Percentiles rank a stretch among this genome's conserved stretches.
Evolutionary conservation across 1,140 invertebrate genomes (phyloP).

Genomic region (Camponotus floridanus): DNA sequence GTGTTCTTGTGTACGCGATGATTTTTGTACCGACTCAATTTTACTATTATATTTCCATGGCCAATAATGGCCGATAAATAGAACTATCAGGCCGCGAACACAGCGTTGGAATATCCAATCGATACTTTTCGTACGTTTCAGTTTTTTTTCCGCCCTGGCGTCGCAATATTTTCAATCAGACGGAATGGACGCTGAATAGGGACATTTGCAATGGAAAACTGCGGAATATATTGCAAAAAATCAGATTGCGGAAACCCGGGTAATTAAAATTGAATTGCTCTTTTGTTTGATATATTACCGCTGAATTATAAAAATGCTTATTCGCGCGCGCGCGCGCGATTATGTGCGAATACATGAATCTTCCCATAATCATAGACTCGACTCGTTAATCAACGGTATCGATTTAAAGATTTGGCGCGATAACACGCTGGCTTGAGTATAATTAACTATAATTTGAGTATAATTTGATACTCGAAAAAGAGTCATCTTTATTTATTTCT

Average conservation of each 20-base stretch:
- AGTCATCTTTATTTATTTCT: constrained; percentile 10
- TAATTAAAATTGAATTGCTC: constrained; percentile 35
- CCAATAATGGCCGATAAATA: neutral
- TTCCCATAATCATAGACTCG: neutral
- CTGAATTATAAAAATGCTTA: neutral
- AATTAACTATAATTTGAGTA: too few species aligned
- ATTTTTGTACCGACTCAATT: too few species aligned
- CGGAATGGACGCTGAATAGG: constrained; percentile 27
- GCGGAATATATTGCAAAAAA: constrained; percentile 29
- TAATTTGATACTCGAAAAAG: neutral
- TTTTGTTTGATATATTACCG: constrained; percentile 21
- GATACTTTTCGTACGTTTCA: constrained; percentile 6
- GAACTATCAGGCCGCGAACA: neutral
- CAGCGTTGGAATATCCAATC: constrained; percentile 16
- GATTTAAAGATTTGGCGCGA: neutral
- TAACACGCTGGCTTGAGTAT: neutral
- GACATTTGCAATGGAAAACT: neutral
- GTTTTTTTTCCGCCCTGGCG: neutral
- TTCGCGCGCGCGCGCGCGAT: too few species aligned
- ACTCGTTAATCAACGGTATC: neutral
- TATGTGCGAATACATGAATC: neutral
- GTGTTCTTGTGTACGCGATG: neutral
- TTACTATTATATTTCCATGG: neutral
- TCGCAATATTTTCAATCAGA: constrained; percentile 43
- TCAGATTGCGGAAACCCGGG: constrained; percentile 17